phyloP scores from a whole-genome alignment of 2,797 vertebrate genomes.

The Sciurus vulgaris region DNA sequence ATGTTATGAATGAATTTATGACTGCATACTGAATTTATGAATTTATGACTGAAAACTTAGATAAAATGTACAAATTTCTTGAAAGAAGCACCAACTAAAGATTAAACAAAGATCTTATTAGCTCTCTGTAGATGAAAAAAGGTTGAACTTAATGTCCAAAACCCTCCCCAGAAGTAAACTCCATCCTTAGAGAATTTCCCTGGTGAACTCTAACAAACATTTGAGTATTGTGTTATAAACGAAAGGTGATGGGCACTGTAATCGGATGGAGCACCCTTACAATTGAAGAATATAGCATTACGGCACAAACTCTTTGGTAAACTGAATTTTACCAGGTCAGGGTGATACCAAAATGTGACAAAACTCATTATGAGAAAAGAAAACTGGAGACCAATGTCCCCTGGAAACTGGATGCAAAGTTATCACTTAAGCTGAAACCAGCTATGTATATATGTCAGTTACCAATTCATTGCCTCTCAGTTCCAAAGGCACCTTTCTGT shows the following conservation, averaged over 20 bases:
- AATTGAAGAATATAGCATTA: neutral
- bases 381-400: neutral
- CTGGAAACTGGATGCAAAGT: neutral
- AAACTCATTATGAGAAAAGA: neutral
- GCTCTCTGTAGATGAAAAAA: neutral
- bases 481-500: neutral
- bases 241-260: neutral
- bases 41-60: neutral
- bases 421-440: neutral
- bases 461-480: neutral
- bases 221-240: neutral
- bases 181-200: neutral
- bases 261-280: neutral
- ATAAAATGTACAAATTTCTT: neutral
- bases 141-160: neutral
- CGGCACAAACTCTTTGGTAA: neutral
- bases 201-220: neutral
- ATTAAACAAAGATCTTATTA: slow-evolving; percentile 20
- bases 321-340: neutral
- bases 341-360: neutral
- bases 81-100: neutral
- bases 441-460: neutral
- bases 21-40: neutral
- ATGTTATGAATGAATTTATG: neutral
- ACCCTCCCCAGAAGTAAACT: neutral